Conservation (phyloP, 2,888 invertebrate genomes). For the Silvanus unidentatus region DNA sequence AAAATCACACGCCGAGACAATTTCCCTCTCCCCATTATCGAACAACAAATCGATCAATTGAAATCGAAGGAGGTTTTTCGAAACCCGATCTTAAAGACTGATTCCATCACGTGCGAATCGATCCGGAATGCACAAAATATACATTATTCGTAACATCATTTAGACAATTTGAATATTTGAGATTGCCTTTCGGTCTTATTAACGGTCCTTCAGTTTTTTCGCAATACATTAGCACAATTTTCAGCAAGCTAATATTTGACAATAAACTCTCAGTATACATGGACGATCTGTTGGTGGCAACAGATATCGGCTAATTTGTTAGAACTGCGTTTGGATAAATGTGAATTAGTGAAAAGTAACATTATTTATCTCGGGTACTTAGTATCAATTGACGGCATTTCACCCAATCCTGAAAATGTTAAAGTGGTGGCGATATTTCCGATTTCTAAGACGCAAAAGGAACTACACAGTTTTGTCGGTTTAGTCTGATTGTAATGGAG, state of each 20-base stretch:
- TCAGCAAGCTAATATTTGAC: neutral
- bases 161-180: conserved; percentile 24
- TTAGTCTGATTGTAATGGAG: too few species aligned
- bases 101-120: conserved; percentile 25
- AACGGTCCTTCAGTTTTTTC: neutral
- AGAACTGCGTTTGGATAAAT: neutral
- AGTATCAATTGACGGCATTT: conserved; percentile 8
- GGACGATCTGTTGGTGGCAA: neutral
- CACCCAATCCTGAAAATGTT: conserved; percentile 11
- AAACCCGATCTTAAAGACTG: conserved; percentile 26
- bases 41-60: conserved; percentile 17
- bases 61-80: conserved; percentile 22
- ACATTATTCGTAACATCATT: conserved; percentile 26
- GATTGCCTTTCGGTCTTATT: conserved; percentile 17
- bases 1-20: conserved; percentile 2
- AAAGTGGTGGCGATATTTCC: conserved; percentile 12
- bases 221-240: neutral
- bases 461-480: conserved; percentile 14
- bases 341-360: neutral
- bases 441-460: conserved; percentile 10
- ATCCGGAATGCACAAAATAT: conserved; percentile 18
- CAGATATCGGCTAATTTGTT: neutral
- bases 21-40: conserved; percentile 5
- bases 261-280: neutral
- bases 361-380: conserved; percentile 8